A percentile compares a stretch with the other conserved stretches of the same genome.
phyloP scores from a whole-genome alignment of 2,888 invertebrate genomes.

The Maniola hyperantus region DNA sequence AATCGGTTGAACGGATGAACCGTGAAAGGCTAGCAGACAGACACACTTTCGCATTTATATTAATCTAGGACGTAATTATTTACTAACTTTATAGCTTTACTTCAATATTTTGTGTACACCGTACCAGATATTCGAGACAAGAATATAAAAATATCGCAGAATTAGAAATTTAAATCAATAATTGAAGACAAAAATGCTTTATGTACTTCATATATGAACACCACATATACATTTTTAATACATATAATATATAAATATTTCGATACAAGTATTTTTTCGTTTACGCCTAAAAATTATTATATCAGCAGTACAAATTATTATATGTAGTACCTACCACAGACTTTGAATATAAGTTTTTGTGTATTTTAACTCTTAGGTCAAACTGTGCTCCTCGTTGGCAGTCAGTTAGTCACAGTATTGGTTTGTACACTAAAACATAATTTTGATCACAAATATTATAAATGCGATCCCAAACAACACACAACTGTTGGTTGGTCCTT shows the following conservation, averaged over 20 bases:
- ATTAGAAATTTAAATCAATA: not conserved
- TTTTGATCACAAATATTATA: too few species aligned
- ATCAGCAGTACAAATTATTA: conserved; percentile 28
- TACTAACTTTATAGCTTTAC: too few species aligned
- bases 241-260: not conserved
- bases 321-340: conserved; percentile 15
- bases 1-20: too few species aligned
- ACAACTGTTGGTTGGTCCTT: too few species aligned
- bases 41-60: too few species aligned
- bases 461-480: too few species aligned
- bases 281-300: not conserved
- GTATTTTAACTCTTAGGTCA: too few species aligned
- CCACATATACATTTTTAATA: not conserved
- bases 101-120: not conserved
- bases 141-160: not conserved
- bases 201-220: not conserved
- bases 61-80: too few species aligned
- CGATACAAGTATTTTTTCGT: not conserved
- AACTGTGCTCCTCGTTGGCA: too few species aligned
- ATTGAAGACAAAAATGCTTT: not conserved
- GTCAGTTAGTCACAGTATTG: too few species aligned
- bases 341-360: conserved; percentile 2
- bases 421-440: too few species aligned
- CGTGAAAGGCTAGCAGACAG: too few species aligned
- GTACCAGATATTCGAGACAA: not conserved